Base-by-base conservation (phyloP, 2,113 vertebrate genomes). In the Centropus bengalensis region DNA sequence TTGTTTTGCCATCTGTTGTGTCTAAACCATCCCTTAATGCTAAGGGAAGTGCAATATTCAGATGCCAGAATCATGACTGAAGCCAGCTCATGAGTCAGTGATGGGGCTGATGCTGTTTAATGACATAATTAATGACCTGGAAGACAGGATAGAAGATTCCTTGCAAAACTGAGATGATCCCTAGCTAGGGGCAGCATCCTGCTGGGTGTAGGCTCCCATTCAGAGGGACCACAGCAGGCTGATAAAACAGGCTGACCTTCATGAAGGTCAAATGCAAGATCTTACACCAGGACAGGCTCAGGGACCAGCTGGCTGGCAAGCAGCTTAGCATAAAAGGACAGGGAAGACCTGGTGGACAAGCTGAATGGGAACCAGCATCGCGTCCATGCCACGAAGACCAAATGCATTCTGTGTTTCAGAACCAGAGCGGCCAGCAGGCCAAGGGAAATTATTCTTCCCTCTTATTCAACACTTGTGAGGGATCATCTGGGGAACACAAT, bases 341-440 rank as follows among this genome's bases (percentile, higher is more conserved):
- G 1, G 1, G 8, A 13, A 5, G 42, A 32, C 58, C 70, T 40
- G 38, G 7, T 8, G 27, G 52, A 54, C 30, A 49, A 45, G 16
- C 0, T 21, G 14, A 83, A 16, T 6, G 32, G 8, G 19, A 91
- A 47, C 5, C 8, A 14, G 32, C 30, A 51, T 49, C 2, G 4
- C 0, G 0, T 13, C n/a, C 16, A 13, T 4, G 28, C n/a, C 60
- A 58, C 51, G 32, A 47, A 17, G 10, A 26, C 22, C 49, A 55
- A n/a, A 7, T 13, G 24, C 54, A 55, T 19, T 13, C 38, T 26
- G 13, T 6, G 14, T n/a, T 9, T 63, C 62, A 55, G 52, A 79
- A 59, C 6, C 2, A 1, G 40, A 82, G 32, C 12, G 47, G 45
- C 10, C 52, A 78, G 20, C 62, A 76, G 14, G n/a, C 30, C 70